Conservation (phyloP, 2,797 vertebrate species). For the Dendrocincla fuliginosa region DNA sequence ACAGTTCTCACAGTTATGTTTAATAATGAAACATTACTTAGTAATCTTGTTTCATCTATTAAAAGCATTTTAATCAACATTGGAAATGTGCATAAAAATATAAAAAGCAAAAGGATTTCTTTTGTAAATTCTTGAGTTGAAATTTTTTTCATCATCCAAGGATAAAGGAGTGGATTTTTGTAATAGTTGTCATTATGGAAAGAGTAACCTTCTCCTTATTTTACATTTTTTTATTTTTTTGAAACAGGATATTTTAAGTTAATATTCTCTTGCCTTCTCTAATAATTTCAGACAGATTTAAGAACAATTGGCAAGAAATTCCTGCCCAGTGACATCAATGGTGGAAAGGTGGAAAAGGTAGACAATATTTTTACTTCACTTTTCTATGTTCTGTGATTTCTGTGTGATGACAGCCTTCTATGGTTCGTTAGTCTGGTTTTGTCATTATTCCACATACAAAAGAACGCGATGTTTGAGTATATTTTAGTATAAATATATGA, state of each 20-base stretch:
- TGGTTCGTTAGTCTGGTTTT: neutral
- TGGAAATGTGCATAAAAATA: neutral
- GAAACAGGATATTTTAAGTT: conserved; percentile 8
- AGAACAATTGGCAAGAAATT: conserved; percentile 91
- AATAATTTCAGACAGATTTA: conserved; percentile 90
- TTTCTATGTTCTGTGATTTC: neutral
- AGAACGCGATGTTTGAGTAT: neutral
- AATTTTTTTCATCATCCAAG: neutral
- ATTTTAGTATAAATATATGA: neutral
- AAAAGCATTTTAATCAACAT: neutral
- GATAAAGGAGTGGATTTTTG: neutral
- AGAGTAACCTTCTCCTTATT: neutral
- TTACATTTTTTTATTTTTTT: neutral
- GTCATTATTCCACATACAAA: neutral
- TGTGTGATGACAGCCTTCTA: neutral
- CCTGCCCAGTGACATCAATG: conserved; percentile 92
- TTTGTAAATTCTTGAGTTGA: neutral
- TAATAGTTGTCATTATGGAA: neutral
- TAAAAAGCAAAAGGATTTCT: neutral
- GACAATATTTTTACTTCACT: neutral
- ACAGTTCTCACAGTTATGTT: neutral
- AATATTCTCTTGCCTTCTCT: conserved; percentile 44
- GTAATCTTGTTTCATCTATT: neutral
- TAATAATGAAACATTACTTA: neutral
- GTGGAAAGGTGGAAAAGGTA: conserved; percentile 95